Base-by-base conservation (phyloP, 2,797 vertebrate species). In the Arnoldichthys spilopterus region DNA sequence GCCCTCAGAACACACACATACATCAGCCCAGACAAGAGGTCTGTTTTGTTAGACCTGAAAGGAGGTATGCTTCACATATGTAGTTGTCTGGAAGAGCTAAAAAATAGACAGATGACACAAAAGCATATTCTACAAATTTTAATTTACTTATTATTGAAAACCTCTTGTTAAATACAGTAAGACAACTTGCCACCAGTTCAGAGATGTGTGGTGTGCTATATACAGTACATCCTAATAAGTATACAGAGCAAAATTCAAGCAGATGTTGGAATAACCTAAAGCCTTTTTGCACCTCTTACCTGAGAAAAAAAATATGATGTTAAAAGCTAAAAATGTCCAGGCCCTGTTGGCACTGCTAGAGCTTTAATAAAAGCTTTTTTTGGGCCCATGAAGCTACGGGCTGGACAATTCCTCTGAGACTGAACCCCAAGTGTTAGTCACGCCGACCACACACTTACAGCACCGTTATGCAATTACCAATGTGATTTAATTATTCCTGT, bases 401-500 rank as follows among this genome's bases (percentile, higher is more conserved):
- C 70, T 76, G 56, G 76, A 70, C 47, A 56, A 64, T 74, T 80
- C 30, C 76, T 71, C 74, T 66, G 62, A 54, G 75, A 83, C 56
- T 22, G 64, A 83, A 83, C 70, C 75, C 63, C 51, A 69, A 74
- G 79, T 75, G 59, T 70, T 68, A 82, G 80, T 83, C 74, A 56
- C 51, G 30, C 78, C 68, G 69, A 76, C 77, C 75, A 75, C 37
- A 75, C 56, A 66, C 69, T 72, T 72, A 54, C 70, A 28, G 81
- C 72, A 72, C 79, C 75, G 76, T 80, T 84, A 80, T 62, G 40
- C 83, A 85, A 86, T 85, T 85, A 85, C 74, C 79, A 62, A 56
- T 62, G 59, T 85, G 77, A 86, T 86, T 85, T 85, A 85, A 86
- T 86, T 85, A 85, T 74, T 83, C 66, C 61, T 76, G 70, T 79